phyloP scores from a whole-genome alignment of 2,797 vertebrate species.

The Danio albolineatus region DNA sequence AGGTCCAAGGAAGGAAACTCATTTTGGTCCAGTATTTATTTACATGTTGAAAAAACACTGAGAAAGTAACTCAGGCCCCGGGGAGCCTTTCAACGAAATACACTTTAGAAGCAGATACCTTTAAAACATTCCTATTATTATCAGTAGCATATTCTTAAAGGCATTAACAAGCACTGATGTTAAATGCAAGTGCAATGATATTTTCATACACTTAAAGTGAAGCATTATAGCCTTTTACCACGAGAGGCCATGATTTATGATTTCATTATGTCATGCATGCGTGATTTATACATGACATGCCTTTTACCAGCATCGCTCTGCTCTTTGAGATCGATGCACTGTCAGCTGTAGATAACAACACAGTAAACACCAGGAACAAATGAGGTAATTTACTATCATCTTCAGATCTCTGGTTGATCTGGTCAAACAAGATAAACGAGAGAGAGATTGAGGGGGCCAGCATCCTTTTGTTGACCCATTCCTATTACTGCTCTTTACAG shows the following conservation, averaged over 20 bases:
- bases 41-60: too few relatives aligned
- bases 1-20: too few relatives aligned
- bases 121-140: not conserved
- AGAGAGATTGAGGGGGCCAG: not conserved
- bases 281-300: slow-evolving; percentile 26
- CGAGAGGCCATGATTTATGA: slow-evolving; percentile 22
- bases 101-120: not conserved
- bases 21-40: too few relatives aligned
- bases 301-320: slow-evolving; percentile 6
- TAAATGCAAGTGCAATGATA: not conserved
- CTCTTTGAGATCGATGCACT: slow-evolving; percentile 22
- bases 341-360: slow-evolving; percentile 10
- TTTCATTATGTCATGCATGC: not conserved
- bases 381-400: slow-evolving; percentile 17
- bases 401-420: slow-evolving; percentile 3
- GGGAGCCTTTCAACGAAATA: too few relatives aligned
- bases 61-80: too few relatives aligned
- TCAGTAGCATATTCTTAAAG: not conserved
- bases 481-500: slow-evolving; percentile 8
- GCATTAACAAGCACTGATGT: not conserved
- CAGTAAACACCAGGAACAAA: slow-evolving; percentile 8
- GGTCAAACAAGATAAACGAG: slow-evolving; percentile 1
- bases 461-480: slow-evolving; percentile 22
- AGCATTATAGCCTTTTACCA: not conserved
- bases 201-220: not conserved